These are phyloP conservation scores for Steinernema feltiae DNA, from an alignment of 1,140 invertebrate species.

Conservation along the genomic window DNA sequence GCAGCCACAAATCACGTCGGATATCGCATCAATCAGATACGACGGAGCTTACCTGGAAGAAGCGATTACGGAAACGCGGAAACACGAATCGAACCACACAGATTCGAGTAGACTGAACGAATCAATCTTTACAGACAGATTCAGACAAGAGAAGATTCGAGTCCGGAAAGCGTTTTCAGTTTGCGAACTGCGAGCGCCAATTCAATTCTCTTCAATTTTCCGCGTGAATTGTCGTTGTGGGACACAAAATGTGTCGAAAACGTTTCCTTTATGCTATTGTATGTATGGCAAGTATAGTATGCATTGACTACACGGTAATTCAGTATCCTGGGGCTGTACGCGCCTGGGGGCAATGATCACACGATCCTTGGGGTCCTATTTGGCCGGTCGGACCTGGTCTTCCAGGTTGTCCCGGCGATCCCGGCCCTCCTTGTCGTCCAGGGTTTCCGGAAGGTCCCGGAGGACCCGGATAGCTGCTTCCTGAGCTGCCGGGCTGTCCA, in stretches of 20 bases:
- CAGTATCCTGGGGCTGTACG: not conserved
- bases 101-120: not conserved
- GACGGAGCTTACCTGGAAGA: too few relatives aligned
- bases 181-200: not conserved
- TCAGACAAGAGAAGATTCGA: not conserved
- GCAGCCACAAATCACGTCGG: too few relatives aligned
- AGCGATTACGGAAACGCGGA: too few relatives aligned
- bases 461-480: not conserved
- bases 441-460: not conserved
- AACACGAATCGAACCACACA: not conserved
- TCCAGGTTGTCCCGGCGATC: not conserved
- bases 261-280: not conserved
- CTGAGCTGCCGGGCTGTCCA: not conserved
- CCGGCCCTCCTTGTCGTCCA: not conserved
- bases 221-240: not conserved
- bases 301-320: too few relatives aligned
- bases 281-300: too few relatives aligned
- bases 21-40: too few relatives aligned
- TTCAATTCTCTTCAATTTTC: not conserved
- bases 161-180: too few relatives aligned
- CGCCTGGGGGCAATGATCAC: not conserved
- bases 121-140: not conserved
- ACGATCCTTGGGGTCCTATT: not conserved
- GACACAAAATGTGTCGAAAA: not conserved
- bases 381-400: not conserved